Evolutionary conservation across 2,888 invertebrate genomes (phyloP).

Genomic region (Pecten maximus): DNA sequence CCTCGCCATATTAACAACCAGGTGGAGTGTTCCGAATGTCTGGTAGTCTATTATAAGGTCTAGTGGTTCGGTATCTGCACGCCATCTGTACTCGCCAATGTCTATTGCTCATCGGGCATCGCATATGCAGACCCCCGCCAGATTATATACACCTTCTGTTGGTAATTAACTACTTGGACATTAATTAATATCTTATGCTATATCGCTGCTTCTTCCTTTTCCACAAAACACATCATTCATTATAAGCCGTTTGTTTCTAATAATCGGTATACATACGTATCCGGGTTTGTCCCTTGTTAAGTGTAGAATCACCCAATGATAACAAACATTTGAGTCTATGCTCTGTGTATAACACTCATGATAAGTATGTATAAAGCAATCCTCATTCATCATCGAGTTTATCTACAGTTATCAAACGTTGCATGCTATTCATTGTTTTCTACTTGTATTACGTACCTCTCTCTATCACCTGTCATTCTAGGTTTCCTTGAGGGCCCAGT

Average conservation of each 20-base stretch:
- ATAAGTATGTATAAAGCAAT: too few species aligned
- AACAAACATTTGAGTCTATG: too few species aligned
- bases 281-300: too few species aligned
- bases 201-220: not conserved
- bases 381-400: too few species aligned
- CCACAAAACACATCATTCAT: not conserved
- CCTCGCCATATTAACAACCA: not conserved
- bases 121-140: not conserved
- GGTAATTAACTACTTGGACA: not conserved
- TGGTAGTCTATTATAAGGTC: not conserved
- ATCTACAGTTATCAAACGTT: too few species aligned
- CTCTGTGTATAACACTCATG: too few species aligned
- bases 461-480: too few species aligned
- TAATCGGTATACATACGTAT: too few species aligned
- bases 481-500: too few species aligned
- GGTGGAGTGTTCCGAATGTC: not conserved
- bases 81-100: not conserved
- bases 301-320: too few species aligned
- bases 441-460: too few species aligned
- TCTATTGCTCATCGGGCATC: not conserved
- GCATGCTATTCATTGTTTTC: too few species aligned
- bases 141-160: not conserved
- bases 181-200: not conserved
- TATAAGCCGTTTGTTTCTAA: not conserved
- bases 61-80: not conserved